Percentiles rank a stretch among this genome's conserved stretches.
Conservation (phyloP, 2,113 vertebrate genomes). For the Calonectris borealis region DNA sequence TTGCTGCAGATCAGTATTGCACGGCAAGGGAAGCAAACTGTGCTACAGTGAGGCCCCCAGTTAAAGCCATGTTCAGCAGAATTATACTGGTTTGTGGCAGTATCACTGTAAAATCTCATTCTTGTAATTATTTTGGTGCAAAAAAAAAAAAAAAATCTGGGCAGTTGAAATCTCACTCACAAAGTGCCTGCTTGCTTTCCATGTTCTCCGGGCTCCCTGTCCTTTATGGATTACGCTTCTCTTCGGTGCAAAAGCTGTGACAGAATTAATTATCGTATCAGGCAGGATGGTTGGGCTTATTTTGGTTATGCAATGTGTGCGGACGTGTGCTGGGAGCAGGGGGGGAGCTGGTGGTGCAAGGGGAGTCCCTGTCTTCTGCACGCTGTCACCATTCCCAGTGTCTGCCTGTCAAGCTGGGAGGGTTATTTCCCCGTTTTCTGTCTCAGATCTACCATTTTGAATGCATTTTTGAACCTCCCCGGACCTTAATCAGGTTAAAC, state of each 20-base stretch:
- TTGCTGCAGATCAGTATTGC: neutral
- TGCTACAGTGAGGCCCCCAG: neutral
- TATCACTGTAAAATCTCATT: neutral
- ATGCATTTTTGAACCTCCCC: neutral
- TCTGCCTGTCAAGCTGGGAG: neutral
- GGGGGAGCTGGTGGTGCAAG: neutral
- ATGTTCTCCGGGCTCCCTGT: neutral
- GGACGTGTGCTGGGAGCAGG: neutral
- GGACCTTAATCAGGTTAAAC: neutral
- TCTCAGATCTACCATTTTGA: neutral
- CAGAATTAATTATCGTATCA: slow-evolving; percentile 26
- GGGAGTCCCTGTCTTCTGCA: neutral
- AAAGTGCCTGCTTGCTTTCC: neutral
- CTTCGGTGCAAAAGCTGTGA: neutral
- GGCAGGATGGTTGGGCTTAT: slow-evolving; percentile 10
- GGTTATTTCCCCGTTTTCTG: neutral
- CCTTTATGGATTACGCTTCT: neutral
- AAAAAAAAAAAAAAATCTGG: neutral
- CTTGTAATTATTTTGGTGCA: neutral
- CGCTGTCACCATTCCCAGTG: rapidly evolving
- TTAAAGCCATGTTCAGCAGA: neutral
- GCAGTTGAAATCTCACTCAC: neutral
- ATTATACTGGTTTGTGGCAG: neutral
- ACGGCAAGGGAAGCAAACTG: neutral
- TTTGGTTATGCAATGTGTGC: slow-evolving; percentile 23